Conservation (phyloP, 2,113 vertebrate species). For the Pungitius pungitius region DNA sequence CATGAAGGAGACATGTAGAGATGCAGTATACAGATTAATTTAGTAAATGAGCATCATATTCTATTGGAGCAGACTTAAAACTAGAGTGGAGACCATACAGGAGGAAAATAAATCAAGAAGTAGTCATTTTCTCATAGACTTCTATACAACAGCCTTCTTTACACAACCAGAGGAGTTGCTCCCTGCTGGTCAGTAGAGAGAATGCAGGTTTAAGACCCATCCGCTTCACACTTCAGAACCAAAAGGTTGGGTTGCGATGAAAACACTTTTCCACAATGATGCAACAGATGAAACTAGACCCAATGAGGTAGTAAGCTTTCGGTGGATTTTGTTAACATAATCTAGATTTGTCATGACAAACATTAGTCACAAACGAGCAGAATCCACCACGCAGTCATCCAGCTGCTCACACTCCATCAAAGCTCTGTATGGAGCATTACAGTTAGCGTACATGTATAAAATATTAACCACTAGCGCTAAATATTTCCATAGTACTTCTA, state of each 20-base stretch:
- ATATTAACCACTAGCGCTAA: neutral
- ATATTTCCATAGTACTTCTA: neutral
- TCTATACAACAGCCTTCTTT: too few relatives aligned
- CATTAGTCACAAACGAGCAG: neutral
- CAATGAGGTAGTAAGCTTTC: neutral
- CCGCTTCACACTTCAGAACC: too few relatives aligned
- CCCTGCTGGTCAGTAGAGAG: neutral
- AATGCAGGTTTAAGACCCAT: neutral
- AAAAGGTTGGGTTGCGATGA: too few relatives aligned
- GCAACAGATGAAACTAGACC: neutral
- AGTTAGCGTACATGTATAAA: neutral
- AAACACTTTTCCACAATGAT: neutral
- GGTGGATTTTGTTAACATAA: neutral
- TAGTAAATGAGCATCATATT: too few relatives aligned
- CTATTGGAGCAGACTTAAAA: too few relatives aligned
- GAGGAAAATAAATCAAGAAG: too few relatives aligned
- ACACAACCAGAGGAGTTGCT: too few relatives aligned
- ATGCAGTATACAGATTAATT: too few relatives aligned
- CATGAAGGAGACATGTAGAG: too few relatives aligned
- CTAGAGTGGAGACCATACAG: too few relatives aligned
- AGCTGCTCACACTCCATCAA: constrained; percentile 32
- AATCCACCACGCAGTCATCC: neutral
- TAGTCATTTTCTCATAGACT: too few relatives aligned
- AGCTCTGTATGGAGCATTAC: constrained; percentile 1
- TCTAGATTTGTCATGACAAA: neutral